Conservation (phyloP, 2,888 invertebrate genomes). For the Nemurella pictetii region DNA sequence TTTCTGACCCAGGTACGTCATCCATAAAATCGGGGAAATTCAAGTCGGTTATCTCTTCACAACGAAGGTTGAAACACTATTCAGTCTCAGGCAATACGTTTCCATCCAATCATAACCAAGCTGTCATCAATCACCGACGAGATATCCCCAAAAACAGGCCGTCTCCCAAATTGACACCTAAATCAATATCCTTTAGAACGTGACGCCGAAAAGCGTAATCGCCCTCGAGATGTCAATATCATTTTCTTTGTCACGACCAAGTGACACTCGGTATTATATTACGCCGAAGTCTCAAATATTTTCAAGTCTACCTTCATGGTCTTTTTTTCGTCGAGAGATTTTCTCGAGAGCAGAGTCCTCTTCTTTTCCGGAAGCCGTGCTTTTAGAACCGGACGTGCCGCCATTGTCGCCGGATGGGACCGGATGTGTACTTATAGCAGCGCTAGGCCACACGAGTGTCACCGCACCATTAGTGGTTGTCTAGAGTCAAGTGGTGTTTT, state of each 20-base stretch:
- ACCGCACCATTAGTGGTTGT: background rate
- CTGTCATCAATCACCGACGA: too few relatives aligned
- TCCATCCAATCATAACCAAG: too few relatives aligned
- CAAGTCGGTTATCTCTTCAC: too few relatives aligned
- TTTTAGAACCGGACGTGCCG: conserved; percentile 2
- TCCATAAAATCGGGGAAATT: too few relatives aligned
- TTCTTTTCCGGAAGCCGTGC: conserved; percentile 16
- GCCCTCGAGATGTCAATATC: background rate
- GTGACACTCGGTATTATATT: background rate
- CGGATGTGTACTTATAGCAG: background rate
- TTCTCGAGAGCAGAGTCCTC: background rate
- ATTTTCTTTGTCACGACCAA: background rate
- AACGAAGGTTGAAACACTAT: too few relatives aligned
- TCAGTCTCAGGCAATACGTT: too few relatives aligned
- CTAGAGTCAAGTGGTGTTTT: conserved; percentile 9
- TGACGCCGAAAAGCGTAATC: background rate
- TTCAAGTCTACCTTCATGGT: background rate
- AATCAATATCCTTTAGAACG: background rate
- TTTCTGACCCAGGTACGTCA: too few relatives aligned
- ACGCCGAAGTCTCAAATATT: background rate
- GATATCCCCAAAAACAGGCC: too few relatives aligned
- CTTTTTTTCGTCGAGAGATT: background rate
- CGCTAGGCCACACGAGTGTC: background rate
- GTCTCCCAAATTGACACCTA: background rate
- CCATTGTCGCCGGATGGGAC: background rate